Conservation (phyloP, 2,888 invertebrate species). For the Trissolcus japonicus region DNA sequence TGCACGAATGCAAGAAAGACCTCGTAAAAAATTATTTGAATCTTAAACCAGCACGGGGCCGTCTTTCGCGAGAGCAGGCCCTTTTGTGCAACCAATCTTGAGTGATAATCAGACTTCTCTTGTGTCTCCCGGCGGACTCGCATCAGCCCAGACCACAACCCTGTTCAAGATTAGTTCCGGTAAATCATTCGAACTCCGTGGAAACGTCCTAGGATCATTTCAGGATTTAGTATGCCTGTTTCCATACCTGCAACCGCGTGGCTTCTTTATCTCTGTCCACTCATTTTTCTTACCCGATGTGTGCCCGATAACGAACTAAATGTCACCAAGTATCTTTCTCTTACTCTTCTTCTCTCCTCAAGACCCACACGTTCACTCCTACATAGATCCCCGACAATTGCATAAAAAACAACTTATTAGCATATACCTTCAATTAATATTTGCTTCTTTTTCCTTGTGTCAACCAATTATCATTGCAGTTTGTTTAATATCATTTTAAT, state of each 20-base stretch:
- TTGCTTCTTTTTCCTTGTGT: not conserved
- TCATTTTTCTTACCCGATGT: conserved; percentile 63
- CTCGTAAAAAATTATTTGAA: conserved; percentile 72
- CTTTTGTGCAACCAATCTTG: conserved; percentile 72
- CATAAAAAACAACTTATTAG: conserved; percentile 24
- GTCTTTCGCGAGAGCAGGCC: conserved; percentile 61
- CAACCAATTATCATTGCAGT: not conserved
- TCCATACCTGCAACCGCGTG: conserved; percentile 60
- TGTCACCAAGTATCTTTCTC: conserved; percentile 41
- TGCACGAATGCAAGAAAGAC: conserved; percentile 64
- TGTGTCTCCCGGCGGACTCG: conserved; percentile 66
- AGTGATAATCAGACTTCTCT: conserved; percentile 74
- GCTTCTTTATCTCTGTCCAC: conserved; percentile 58
- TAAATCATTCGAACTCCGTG: conserved; percentile 73
- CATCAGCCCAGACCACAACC: conserved; percentile 63
- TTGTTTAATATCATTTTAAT: not conserved
- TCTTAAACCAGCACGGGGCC: conserved; percentile 66
- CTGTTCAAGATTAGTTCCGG: conserved; percentile 71
- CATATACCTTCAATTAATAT: conserved; percentile 26
- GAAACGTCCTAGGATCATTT: conserved; percentile 66
- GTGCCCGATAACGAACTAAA: conserved; percentile 67
- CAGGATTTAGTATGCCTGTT: conserved; percentile 70
- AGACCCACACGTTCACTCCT: conserved; percentile 44
- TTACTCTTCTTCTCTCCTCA: conserved; percentile 1
- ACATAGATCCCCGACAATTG: conserved; percentile 36